phyloP scores from a whole-genome alignment of 2,888 invertebrate genomes.

The Archips xylosteana region DNA sequence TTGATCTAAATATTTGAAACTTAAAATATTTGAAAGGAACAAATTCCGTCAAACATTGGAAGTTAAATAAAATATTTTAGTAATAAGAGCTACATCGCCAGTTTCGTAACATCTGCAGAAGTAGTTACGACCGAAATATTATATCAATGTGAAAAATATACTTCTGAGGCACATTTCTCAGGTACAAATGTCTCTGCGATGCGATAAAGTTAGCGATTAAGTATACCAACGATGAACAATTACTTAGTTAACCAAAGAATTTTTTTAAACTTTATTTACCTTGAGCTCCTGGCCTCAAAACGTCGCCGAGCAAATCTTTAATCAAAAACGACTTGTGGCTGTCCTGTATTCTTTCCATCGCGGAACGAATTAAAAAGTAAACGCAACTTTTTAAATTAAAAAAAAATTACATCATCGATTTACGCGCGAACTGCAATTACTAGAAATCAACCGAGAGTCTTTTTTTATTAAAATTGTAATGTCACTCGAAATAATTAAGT shows the following conservation, averaged over 20 bases:
- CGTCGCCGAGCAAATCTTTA: constrained; percentile 93
- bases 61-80: too few species aligned
- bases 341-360: constrained; percentile 80
- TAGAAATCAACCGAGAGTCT: neutral
- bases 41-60: too few species aligned
- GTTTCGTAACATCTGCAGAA: too few species aligned
- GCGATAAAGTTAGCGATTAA: too few species aligned
- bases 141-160: too few species aligned
- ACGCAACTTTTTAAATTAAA: constrained; percentile 17
- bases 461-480: neutral
- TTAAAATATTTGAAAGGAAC: too few species aligned
- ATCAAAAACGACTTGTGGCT: constrained; percentile 93
- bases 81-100: too few species aligned
- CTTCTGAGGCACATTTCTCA: too few species aligned
- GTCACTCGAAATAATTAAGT: neutral
- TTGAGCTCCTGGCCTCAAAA: constrained; percentile 75
- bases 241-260: neutral
- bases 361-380: constrained; percentile 11
- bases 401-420: constrained; percentile 20
- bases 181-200: too few species aligned
- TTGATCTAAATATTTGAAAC: too few species aligned
- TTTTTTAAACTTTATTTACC: constrained; percentile 50
- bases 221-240: too few species aligned
- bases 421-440: neutral
- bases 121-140: too few species aligned